Conservation (phyloP, 2,888 invertebrate species). For the Cryptosula pallasiana region DNA sequence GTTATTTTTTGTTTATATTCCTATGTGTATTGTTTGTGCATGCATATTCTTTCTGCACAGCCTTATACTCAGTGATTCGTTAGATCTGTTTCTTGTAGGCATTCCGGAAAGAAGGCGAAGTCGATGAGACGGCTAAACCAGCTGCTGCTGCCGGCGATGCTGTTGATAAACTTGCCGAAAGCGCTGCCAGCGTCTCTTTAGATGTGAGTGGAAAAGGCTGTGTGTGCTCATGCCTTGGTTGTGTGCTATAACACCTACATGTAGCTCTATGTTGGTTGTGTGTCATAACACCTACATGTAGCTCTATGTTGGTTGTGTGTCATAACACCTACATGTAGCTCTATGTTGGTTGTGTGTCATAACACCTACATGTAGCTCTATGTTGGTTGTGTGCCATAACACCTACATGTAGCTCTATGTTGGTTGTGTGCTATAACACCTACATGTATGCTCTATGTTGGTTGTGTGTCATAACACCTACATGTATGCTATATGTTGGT, state of each 20-base stretch:
- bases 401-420: neutral
- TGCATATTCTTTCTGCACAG: neutral
- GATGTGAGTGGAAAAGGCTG: neutral
- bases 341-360: neutral
- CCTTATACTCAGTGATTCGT: neutral
- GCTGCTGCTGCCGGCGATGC: neutral
- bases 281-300: neutral
- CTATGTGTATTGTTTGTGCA: neutral
- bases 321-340: neutral
- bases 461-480: neutral
- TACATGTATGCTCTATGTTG: neutral
- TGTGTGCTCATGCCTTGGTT: neutral
- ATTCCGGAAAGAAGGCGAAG: conserved; percentile 31
- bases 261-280: neutral
- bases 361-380: neutral
- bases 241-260: neutral
- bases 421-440: neutral
- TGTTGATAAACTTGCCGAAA: neutral
- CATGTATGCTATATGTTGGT: neutral
- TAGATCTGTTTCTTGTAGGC: conserved; percentile 26
- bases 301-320: neutral
- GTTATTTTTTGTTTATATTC: neutral
- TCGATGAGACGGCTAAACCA: conserved; percentile 24
- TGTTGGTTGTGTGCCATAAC: neutral
- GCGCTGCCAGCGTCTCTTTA: neutral